Base-by-base conservation (phyloP, 2,113 vertebrate genomes). In the Hemibagrus wyckioides region DNA sequence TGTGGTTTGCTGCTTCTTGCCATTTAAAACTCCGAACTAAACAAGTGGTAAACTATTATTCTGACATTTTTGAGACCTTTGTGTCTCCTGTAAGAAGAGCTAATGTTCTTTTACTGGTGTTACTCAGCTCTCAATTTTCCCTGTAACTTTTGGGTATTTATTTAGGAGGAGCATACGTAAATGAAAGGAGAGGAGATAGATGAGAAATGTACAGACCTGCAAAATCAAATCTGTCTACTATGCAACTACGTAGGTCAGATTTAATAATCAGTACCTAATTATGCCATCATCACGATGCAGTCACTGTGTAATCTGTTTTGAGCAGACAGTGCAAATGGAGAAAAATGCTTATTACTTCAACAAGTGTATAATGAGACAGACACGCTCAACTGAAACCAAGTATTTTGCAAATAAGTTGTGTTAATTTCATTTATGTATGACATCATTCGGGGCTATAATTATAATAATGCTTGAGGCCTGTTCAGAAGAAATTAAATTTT, bases 171-270 rank as follows among this genome's bases (percentile, higher is more conserved):
- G 5, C 73, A 76, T 50, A 76, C 15, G 73, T 48, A 76, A 73
- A 28, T n/a, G 41, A 76, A 76, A 48, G 25, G 41, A 76, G 8
- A 75, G 41, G 48, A 84, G 86, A 82, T 89, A 71, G 7, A 75
- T 65, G 83, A 90, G 81, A 85, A 30, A 69, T 84, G 67, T 56
- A 85, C 80, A 82, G 28, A 83, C 76, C 33, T 21, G 81, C 75
- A 88, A 89, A n/a, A 92, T 92, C 76, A 85, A 80, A 89, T 71
- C 28, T 50, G 44, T n/a, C 44, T 7, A n/a, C n/a, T n/a, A n/a
- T n/a, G n/a, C n/a, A 76, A 73, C 83, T 86, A 87, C 90, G 87
- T 91, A 89, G 77, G 89, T 92, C 88, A 83, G 87, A 91, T 91
- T 89, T 89, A 89, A 86, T 89, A 73, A 92, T 59, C 33, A n/a